Evolutionary conservation across 92 coral and sea anemone species (phyloP).

Genomic region (Porites cylindrica): DNA sequence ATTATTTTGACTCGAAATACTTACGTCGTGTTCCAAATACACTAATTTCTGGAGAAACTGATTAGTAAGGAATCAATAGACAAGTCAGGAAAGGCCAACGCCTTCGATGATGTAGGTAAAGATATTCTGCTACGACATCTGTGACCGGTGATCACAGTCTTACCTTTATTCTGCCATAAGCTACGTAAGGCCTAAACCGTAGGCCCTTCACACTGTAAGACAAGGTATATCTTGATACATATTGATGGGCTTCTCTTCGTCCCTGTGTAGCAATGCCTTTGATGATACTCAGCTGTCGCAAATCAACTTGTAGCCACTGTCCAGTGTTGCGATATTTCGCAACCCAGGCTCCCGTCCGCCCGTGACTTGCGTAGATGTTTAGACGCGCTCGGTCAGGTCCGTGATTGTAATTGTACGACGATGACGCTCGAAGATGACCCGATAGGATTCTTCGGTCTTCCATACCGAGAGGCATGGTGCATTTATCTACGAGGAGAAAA

Average conservation of each 20-base stretch:
- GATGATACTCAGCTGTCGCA: slow-evolving; percentile 54
- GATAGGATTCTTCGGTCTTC: slow-evolving; percentile 68
- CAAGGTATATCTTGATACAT: slow-evolving; percentile 68
- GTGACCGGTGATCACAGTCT: background rate
- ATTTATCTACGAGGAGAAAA: slow-evolving; percentile 11
- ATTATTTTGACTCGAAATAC: too few species aligned
- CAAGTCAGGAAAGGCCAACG: too few species aligned
- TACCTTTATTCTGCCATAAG: slow-evolving; percentile 76
- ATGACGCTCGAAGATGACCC: slow-evolving; percentile 70
- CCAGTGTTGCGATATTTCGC: slow-evolving; percentile 52
- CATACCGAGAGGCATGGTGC: slow-evolving; percentile 71
- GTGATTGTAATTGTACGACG: slow-evolving; percentile 59
- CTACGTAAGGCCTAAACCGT: slow-evolving; percentile 55
- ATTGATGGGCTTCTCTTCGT: slow-evolving; percentile 68
- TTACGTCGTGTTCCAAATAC: too few species aligned
- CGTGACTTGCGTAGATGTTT: slow-evolving; percentile 37
- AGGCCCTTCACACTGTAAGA: slow-evolving; percentile 51
- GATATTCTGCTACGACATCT: background rate
- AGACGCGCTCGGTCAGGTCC: slow-evolving; percentile 82
- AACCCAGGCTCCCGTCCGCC: slow-evolving; percentile 77
- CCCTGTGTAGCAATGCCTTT: slow-evolving; percentile 80
- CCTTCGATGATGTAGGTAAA: too few species aligned
- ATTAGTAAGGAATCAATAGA: too few species aligned
- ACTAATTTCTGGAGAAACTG: too few species aligned
- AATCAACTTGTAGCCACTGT: slow-evolving; percentile 77